A percentile compares a stretch with the other conserved stretches of the same genome.
Evolutionary conservation across 2,113 vertebrate genomes (phyloP).

Genomic region (Recurvirostra avosetta): DNA sequence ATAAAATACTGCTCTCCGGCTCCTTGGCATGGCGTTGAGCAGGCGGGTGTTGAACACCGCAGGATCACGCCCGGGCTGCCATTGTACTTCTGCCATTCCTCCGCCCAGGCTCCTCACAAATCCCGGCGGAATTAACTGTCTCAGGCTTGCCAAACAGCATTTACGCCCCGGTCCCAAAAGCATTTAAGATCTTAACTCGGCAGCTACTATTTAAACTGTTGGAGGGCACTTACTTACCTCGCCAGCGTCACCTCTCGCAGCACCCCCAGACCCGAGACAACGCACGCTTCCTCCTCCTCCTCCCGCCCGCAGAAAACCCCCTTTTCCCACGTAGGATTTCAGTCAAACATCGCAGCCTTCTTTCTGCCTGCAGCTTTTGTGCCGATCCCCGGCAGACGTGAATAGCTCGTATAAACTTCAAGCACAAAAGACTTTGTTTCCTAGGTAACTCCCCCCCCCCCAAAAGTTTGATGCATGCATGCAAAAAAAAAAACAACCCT

Average conservation of each 20-base stretch:
- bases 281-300: conserved; percentile 6
- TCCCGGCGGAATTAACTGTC: neutral
- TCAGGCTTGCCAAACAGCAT: conserved; percentile 17
- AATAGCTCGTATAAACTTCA: conserved; percentile 85
- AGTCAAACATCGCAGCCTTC: conserved; percentile 72
- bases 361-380: conserved; percentile 83
- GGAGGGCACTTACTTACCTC: conserved; percentile 68
- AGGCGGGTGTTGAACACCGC: neutral
- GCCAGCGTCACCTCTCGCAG: conserved; percentile 26
- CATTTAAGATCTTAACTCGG: conserved; percentile 11
- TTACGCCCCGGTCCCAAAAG: neutral
- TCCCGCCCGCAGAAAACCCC: conserved; percentile 45
- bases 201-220: conserved; percentile 16
- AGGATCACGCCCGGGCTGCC: conserved; percentile 16
- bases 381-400: conserved; percentile 75
- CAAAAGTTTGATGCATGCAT: conserved; percentile 72
- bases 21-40: neutral
- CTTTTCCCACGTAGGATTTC: conserved; percentile 53
- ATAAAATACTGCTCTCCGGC: neutral
- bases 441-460: conserved; percentile 82
- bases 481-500: conserved; percentile 3
- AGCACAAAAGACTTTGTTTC: conserved; percentile 91
- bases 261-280: conserved; percentile 48
- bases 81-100: conserved; percentile 32
- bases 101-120: conserved; percentile 15